Evolutionary conservation across 1,140 invertebrate genomes (phyloP), one percentile per base, ranked within the genome.

Genomic region (Lamellibrachia luymesi): DNA sequence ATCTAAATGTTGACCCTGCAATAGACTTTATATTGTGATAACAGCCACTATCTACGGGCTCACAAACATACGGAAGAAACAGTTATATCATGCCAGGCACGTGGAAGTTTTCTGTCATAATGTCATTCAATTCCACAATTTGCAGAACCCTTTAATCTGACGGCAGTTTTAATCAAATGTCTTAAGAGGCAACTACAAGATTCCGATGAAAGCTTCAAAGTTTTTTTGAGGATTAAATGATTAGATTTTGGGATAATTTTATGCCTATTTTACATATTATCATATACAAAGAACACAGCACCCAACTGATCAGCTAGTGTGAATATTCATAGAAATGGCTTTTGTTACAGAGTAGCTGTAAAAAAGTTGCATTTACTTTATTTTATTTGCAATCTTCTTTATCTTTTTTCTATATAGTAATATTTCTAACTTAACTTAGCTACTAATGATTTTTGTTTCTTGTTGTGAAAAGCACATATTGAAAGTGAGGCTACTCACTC

Each of bases 401-500:
- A 80, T 80, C 25, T 80, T 17, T 22, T 80, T 80, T 80, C 64
- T 80, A 22, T 80, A 22, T 80, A 80, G 25, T 22, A 80, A 17
- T 56, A 56, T 13, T 56, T 13, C 13, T 38, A 38, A 13, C 25
- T 80, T 22, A 80, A 80, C 17, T 80, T 80, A 4, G 13, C 6
- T 80, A 80, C 8, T 22, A 80, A 4, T 80, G 7, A 22, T 6
- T 80, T 22, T 17, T 80, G 8, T 17, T 80, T 80, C 25, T 10
- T 38, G 38, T 38, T 38, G 38, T 6, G 0, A 50, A 25, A n/a
- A 91, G 4, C 49, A 25, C 91, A 91, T 50, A 91, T 1, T 91
- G 51, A 91, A 91, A 51, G 49, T 80, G 64, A 50, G 64, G n/a
- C 64, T 91, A 96, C 97, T 97, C 96, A 98, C 97, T 97, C 96